Evolutionary conservation across 2,113 vertebrate species (phyloP).

Genomic region (Clarias gariepinus): DNA sequence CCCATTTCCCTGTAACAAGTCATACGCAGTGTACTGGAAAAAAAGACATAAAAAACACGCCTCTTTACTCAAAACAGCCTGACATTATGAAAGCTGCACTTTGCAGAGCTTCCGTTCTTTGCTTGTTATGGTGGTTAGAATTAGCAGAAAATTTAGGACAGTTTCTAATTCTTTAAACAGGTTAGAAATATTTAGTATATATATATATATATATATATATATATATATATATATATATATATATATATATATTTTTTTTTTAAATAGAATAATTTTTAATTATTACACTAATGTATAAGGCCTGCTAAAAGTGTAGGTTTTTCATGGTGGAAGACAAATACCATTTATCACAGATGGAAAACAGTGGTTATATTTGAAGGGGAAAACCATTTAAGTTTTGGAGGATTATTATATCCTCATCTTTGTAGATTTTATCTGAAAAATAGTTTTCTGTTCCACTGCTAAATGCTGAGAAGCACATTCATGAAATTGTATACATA

Average conservation of each 20-base stretch:
- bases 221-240: too few relatives aligned
- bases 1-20: slow-evolving; percentile 11
- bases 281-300: not conserved
- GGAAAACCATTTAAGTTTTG: slow-evolving; percentile 3
- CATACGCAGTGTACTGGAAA: not conserved
- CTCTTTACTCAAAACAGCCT: slow-evolving; percentile 18
- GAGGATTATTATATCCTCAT: not conserved
- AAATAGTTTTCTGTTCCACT: not conserved
- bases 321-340: not conserved
- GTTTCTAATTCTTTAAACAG: not conserved
- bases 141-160: not conserved
- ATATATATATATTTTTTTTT: too few relatives aligned
- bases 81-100: slow-evolving; percentile 29
- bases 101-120: slow-evolving; percentile 17
- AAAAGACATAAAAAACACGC: not conserved
- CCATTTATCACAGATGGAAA: not conserved
- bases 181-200: not conserved
- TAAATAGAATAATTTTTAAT: not conserved
- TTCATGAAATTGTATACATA: not conserved
- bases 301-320: not conserved
- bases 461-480: not conserved
- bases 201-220: too few relatives aligned
- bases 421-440: not conserved
- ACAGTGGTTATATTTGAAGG: not conserved
- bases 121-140: not conserved